Evolutionary conservation across 2,797 vertebrate species (phyloP), one percentile per base, ranked within the genome.

Genomic region (Takifugu rubripes): DNA sequence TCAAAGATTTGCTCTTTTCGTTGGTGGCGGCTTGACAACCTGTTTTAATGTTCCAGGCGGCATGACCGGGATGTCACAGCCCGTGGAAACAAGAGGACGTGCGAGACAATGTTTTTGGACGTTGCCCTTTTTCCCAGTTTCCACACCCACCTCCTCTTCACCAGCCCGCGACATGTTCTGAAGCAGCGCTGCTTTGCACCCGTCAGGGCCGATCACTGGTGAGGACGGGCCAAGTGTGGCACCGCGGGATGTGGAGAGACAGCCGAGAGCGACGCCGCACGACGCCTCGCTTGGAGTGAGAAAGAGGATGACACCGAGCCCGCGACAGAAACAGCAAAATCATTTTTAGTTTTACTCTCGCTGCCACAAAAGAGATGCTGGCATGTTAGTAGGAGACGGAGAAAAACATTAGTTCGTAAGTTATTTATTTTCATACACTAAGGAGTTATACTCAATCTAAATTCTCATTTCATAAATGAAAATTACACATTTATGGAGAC

Each of bases 81-180:
- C 46, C 61, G 79, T 74, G 79, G 72, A 66, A 68, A 68, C 33
- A 17, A 43, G 64, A 75, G 21, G 81, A 74, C 65, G 40, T 47
- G 50, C 1, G 51, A 62, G 46, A 43, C 46, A 55, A 91, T 89
- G 56, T 21, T 78, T 87, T 81, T 81, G 54, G 89, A 91, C 89
- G 67, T 85, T 90, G 90, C 85, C 90, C 90, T 93, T 92, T 40
- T 92, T 89, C 87, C 86, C 59, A 27, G 70, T 76, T 85, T 90
- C 81, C 83, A 91, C 88, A 92, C 88, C 91, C 90, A 91, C 90
- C 91, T 91, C 88, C 84, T 88, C 89, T 24, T 91, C 85, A 92
- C 92, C 91, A 92, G 91, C 86, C 85, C 59, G 55, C 74, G 68
- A 88, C 88, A 87, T 90, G 90, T 89, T 87, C 79, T 70, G 72